phyloP scores from a whole-genome alignment of 2,888 invertebrate species.

The Agrypnus murinus region DNA sequence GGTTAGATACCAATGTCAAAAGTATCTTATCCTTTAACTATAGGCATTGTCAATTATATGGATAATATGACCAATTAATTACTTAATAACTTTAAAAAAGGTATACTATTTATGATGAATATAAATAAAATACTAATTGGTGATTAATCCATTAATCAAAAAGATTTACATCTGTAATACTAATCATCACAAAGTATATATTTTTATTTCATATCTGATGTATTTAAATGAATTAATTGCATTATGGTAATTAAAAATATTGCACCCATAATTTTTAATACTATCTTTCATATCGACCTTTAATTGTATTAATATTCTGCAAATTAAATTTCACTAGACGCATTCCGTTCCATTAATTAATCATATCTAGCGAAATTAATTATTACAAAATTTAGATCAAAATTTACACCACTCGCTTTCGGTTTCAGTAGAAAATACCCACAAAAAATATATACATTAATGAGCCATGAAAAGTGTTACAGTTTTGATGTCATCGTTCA shows the following conservation, averaged over 20 bases:
- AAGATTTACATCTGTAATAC: not conserved
- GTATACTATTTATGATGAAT: too few relatives aligned
- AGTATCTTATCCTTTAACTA: too few relatives aligned
- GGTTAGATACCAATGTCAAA: too few relatives aligned
- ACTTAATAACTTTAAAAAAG: too few relatives aligned
- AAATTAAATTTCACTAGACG: not conserved
- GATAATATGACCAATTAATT: too few relatives aligned
- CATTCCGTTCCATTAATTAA: slow-evolving; percentile 11
- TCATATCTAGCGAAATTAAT: not conserved
- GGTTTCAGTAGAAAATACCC: not conserved
- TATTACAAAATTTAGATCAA: not conserved
- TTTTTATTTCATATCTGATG: not conserved
- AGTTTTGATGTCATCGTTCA: not conserved
- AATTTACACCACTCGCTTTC: not conserved
- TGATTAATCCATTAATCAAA: too few relatives aligned
- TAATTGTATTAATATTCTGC: not conserved
- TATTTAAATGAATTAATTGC: not conserved
- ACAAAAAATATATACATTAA: slow-evolving; percentile 4
- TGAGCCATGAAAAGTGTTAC: slow-evolving; percentile 1
- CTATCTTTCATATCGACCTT: too few relatives aligned
- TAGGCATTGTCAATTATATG: too few relatives aligned
- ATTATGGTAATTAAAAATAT: too few relatives aligned
- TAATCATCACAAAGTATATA: not conserved
- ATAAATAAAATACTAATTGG: too few relatives aligned
- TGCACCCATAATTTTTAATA: too few relatives aligned